A percentile compares a stretch with the other conserved stretches of the same genome.
These are phyloP conservation scores for Colius striatus DNA, from an alignment of 2,113 vertebrate species.

Conservation along the genomic window DNA sequence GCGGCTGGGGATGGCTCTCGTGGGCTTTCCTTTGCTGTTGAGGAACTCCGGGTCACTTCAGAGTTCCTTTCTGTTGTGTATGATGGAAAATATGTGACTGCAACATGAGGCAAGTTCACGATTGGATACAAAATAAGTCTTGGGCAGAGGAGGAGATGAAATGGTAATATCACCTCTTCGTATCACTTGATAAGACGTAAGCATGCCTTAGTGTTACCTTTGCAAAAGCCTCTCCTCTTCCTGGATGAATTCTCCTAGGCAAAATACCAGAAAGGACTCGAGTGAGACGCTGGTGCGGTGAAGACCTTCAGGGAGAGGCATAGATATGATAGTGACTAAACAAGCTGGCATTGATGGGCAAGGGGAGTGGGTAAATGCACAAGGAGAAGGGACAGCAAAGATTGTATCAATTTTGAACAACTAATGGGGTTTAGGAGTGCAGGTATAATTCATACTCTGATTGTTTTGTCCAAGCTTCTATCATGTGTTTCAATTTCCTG, in stretches of 20 bases:
- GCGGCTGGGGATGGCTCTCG: rapidly evolving
- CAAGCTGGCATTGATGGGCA: neutral
- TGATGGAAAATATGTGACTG: neutral
- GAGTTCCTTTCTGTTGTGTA: neutral
- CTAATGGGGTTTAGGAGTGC: neutral
- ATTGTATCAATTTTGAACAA: neutral
- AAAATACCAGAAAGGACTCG: neutral
- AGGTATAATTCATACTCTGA: neutral
- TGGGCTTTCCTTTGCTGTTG: neutral
- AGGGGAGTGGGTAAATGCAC: neutral
- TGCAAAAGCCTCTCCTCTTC: neutral
- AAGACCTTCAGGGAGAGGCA: neutral
- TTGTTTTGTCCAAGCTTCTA: neutral
- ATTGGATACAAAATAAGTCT: neutral
- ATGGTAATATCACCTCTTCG: neutral
- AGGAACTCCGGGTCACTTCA: neutral
- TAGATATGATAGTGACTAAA: neutral
- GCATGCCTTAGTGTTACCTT: neutral
- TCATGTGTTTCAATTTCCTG: neutral
- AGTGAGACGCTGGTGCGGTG: neutral
- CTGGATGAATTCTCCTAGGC: neutral
- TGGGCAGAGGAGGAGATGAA: neutral
- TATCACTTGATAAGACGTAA: neutral
- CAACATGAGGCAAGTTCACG: neutral
- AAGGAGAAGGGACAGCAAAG: neutral